phyloP scores from a whole-genome alignment of 2,888 invertebrate species.

The Archaeoteleia sp. region DNA sequence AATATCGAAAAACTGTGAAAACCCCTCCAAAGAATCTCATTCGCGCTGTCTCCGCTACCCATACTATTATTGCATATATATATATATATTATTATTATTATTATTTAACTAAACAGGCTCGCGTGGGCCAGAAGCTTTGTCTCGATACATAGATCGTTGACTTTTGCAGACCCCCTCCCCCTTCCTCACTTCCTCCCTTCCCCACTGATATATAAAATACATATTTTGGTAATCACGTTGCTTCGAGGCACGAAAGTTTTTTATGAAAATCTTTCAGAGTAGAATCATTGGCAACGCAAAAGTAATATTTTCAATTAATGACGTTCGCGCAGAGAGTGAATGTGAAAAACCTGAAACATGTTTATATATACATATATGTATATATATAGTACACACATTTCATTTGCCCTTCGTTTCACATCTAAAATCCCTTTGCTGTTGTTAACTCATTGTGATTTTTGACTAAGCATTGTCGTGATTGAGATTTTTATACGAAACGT shows the following conservation, averaged over 20 bases:
- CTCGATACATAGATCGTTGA: constrained; percentile 47
- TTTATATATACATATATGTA: no score
- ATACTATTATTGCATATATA: constrained; percentile 55
- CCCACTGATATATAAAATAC: constrained; percentile 23
- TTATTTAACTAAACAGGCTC: constrained; percentile 62
- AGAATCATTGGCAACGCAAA: no score
- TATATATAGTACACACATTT: constrained; percentile 25
- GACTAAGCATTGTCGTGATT: constrained; percentile 43
- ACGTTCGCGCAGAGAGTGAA: no score
- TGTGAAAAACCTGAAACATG: no score
- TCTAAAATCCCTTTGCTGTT: constrained; percentile 39
- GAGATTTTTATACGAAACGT: constrained; percentile 43
- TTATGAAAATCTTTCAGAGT: no score
- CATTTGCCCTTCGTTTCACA: constrained; percentile 24
- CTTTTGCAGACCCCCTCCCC: constrained; percentile 36
- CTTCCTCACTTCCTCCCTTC: no score
- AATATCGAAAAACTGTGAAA: constrained; percentile 58
- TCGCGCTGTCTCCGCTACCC: constrained; percentile 62
- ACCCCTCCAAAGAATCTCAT: constrained; percentile 73
- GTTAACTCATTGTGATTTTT: constrained; percentile 45
- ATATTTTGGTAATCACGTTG: constrained; percentile 38
- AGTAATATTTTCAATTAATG: no score
- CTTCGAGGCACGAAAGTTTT: constrained; percentile 20
- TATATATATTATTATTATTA: no score
- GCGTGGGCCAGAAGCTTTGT: constrained; percentile 52